A percentile compares a stretch with the other conserved stretches of the same genome.
Evolutionary conservation across 2,113 vertebrate species (phyloP).

Genomic region (Nothoprocta perdicaria): DNA sequence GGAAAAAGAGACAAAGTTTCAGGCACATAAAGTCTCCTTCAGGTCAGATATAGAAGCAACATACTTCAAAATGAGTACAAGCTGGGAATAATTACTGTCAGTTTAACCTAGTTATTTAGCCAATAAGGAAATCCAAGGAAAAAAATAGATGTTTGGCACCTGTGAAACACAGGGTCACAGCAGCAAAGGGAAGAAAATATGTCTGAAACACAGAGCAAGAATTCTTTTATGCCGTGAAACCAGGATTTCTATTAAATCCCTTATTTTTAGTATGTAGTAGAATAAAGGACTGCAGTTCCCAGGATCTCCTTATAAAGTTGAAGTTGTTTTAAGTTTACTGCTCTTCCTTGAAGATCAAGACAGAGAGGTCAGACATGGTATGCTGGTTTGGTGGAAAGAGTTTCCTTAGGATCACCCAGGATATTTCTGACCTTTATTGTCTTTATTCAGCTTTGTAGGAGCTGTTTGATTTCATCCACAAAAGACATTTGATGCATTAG

Average conservation of each 20-base stretch:
- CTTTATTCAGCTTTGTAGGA: neutral
- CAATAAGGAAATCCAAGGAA: neutral
- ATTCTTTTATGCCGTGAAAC: neutral
- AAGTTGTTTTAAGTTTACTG: neutral
- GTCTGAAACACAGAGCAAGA: neutral
- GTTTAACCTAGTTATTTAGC: neutral
- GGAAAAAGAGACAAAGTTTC: neutral
- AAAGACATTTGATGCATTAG: neutral
- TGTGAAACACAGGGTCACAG: neutral
- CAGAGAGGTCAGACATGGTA: neutral
- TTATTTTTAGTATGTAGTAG: neutral
- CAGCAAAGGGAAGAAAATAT: neutral
- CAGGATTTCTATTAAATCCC: neutral
- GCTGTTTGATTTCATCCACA: neutral
- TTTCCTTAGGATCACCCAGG: neutral
- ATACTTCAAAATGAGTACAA: neutral
- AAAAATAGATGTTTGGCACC: neutral
- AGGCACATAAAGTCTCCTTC: neutral
- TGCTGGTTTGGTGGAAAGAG: neutral
- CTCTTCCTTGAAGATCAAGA: neutral
- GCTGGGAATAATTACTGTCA: neutral
- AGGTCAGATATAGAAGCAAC: neutral
- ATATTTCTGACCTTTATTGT: neutral
- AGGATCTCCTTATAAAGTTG: neutral
- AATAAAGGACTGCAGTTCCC: neutral